Conservation (phyloP, 2,797 vertebrate species). For the Kryptolebias ocellatus region DNA sequence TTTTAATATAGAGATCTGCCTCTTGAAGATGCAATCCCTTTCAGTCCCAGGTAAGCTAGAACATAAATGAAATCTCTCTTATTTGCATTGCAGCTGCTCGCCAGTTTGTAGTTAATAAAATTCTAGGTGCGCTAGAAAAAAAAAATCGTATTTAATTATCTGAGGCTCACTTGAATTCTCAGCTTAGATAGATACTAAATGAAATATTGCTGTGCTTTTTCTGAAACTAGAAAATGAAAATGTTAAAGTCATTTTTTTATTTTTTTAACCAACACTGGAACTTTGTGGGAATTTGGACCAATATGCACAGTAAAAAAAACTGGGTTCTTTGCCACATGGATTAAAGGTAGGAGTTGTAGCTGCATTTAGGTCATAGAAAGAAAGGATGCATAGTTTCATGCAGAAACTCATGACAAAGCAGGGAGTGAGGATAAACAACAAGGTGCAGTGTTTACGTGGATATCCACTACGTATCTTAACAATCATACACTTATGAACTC, state of each 20-base stretch:
- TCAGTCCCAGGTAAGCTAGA: conserved; percentile 28
- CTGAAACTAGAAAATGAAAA: conserved; percentile 41
- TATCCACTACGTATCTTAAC: conserved; percentile 23
- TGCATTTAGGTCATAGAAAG: no score
- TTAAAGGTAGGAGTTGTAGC: background rate
- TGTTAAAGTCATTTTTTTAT: conserved; percentile 30
- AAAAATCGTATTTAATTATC: conserved; percentile 20
- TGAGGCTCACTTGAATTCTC: conserved; percentile 43
- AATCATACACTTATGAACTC: conserved; percentile 42
- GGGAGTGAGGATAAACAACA: conserved; percentile 13
- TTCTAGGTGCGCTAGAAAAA: conserved; percentile 29
- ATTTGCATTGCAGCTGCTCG: conserved; percentile 39
- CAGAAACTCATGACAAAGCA: conserved; percentile 38
- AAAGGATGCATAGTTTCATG: background rate
- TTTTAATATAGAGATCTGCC: conserved; percentile 26
- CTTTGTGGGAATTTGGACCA: conserved; percentile 54
- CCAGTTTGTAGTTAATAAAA: conserved; percentile 32
- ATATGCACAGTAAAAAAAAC: conserved; percentile 39
- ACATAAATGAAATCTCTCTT: conserved; percentile 36
- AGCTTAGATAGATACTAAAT: conserved; percentile 18
- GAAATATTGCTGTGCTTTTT: conserved; percentile 24
- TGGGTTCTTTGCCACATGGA: conserved; percentile 36
- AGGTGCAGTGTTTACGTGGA: conserved; percentile 31
- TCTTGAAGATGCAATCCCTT: conserved; percentile 29
- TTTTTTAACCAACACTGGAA: conserved; percentile 23